Base-by-base conservation (phyloP, 2,797 vertebrate species). In the Xenopus petersii region DNA sequence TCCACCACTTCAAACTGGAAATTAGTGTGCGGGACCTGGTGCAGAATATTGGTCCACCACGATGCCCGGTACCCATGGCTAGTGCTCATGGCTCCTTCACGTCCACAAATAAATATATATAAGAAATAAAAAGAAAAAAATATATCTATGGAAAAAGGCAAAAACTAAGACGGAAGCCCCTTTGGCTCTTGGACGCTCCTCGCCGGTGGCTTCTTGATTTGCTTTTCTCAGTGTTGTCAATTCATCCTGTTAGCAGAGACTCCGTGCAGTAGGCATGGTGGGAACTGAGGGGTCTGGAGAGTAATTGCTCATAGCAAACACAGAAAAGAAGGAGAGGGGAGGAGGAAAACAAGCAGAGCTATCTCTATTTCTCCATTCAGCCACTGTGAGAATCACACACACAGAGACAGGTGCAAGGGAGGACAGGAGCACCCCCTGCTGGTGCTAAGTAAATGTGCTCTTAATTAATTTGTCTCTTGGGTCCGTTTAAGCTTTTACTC, bases 11-110 rank as follows among this genome's bases (percentile, higher is more conserved):
- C 87, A 58, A 89, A 86, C 82, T 88, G 88, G 82, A 89, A 88
- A 85, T 89, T 87, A 63, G 84, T 82, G 62, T 83, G 87, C 48
- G 88, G 88, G 59, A 87, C 84, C 87, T 89, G 88, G 75, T 89
- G 88, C 12, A 89, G 80, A 10, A 88, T 75, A 63, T 86, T 86
- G 13, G 87, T 86, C 88, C 88, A 89, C 71, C 86, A 86, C 4
- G 88, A 89, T 26, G 88, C 85, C n/a, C 83, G 83, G 82, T 87
- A 88, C 46, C 85, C 86, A 61, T 87, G 88, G 77, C 85, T 84
- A 36, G 81, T 73, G 79, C 87, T 87, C 88, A 89, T 89, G 75
- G 81, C 83, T 81, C 82, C 75, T 69, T 48, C 59, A 4, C 47
- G 46, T 12, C 67, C 66, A 69, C 65, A 69, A 73, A 79, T 79